Evolutionary conservation across 2,888 invertebrate genomes (phyloP).

Genomic region (Aphidoletes aphidimyza): DNA sequence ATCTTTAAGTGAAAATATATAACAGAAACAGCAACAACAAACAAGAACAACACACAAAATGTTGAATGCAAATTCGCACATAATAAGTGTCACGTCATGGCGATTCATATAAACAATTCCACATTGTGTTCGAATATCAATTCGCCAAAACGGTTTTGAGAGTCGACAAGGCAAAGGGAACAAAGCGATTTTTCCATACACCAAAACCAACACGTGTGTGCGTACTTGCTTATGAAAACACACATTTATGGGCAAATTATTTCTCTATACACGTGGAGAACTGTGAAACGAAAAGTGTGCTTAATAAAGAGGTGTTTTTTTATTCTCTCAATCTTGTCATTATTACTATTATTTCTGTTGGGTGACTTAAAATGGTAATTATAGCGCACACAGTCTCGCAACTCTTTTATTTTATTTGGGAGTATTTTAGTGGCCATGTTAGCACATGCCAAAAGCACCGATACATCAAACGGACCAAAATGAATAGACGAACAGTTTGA

Average conservation of each 20-base stretch:
- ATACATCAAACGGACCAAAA: too few relatives aligned
- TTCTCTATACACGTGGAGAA: neutral
- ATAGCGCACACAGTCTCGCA: neutral
- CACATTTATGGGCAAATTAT: neutral
- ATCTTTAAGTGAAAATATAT: constrained; percentile 5
- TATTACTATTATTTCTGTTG: neutral
- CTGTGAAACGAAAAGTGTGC: neutral
- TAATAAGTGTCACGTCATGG: neutral
- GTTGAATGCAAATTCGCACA: neutral
- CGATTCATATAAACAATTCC: constrained; percentile 38
- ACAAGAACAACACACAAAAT: neutral
- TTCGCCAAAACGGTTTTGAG: too few relatives aligned
- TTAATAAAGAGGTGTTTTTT: too few relatives aligned
- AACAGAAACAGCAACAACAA: neutral
- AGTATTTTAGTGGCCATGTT: too few relatives aligned
- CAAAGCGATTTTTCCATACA: too few relatives aligned
- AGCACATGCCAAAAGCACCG: too few relatives aligned
- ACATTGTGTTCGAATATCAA: constrained; percentile 20
- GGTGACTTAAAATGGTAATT: constrained; percentile 26
- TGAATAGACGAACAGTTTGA: too few relatives aligned
- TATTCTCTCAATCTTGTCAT: neutral
- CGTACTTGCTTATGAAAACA: neutral
- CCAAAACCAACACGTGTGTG: too few relatives aligned
- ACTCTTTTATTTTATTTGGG: too few relatives aligned
- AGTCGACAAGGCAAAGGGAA: too few relatives aligned